Evolutionary conservation across 2,797 vertebrate species (phyloP), one percentile per base, ranked within the genome.

Genomic region (Sebastes minor): DNA sequence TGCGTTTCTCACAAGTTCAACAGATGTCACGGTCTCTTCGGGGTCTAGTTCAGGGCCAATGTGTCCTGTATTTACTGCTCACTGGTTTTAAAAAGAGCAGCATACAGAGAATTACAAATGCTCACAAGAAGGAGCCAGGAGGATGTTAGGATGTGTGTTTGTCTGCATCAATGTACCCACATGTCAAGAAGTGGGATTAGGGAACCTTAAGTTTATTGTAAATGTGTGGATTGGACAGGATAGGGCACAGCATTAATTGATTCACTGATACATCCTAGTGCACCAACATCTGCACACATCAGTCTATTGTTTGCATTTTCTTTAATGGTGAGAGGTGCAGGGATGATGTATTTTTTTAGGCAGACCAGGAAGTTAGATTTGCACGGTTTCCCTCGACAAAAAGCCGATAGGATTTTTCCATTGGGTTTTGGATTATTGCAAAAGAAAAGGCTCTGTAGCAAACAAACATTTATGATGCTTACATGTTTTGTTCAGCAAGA

Each of bases 251-350:
- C 12, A 46, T 23, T 28, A 22, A 63, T 4, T 33, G 4, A 60
- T 64, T 2, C 4, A 68, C 14, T 68, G 16, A 16, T 35, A 18
- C 35, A 55, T 33, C 27, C n/a, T 18, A 30, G 28, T 25, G 3
- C 57, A 6, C 1, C 4, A 28, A 65, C 49, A 42, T 52, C 16
- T 63, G 27, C 25, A 27, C 20, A 76, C n/a, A 32, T 35, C 11
- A 57, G 11, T 42, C 25, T 35, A 25, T 71, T 16, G 18, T 1
- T 46, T 76, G 28, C 25, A 32, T 60, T 71, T n/a, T n/a, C 11
- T n/a, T 27, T 16, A 10, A 10, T 11, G 14, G 2, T 33, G 3
- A 49, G 6, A 0, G 42, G 16, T 0, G 25, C 56, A 59, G 2
- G 16, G 56, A 59, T 18, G 14, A 28, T 25, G 27, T 0, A 7